Evolutionary conservation across 2,888 invertebrate species (phyloP).

Genomic region (Coleophora deauratella): DNA sequence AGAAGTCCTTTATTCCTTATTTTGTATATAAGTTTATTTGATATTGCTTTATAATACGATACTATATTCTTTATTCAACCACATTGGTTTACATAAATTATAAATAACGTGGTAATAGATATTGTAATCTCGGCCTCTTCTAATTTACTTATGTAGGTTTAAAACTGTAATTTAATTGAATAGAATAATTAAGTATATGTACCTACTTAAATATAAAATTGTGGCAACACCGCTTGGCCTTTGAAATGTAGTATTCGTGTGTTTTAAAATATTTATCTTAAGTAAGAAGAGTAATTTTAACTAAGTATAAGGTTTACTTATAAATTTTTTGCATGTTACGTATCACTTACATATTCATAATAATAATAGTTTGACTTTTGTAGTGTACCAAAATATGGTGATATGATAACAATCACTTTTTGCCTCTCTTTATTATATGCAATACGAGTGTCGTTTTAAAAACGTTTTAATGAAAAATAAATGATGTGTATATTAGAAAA

Average conservation of each 20-base stretch:
- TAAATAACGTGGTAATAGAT: no score
- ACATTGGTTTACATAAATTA: no score
- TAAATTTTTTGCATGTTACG: slow-evolving; percentile 38
- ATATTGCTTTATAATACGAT: slow-evolving; percentile 1
- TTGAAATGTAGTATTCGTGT: slow-evolving; percentile 64
- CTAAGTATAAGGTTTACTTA: slow-evolving; percentile 28
- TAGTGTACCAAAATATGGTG: slow-evolving; percentile 21
- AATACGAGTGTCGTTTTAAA: slow-evolving; percentile 71
- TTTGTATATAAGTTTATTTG: slow-evolving; percentile 15
- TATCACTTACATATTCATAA: slow-evolving; percentile 2
- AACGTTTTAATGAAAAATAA: slow-evolving; percentile 66
- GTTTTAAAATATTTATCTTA: slow-evolving; percentile 42
- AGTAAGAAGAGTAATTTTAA: slow-evolving; percentile 13
- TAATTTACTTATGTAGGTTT: no score
- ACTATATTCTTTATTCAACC: slow-evolving; percentile 9
- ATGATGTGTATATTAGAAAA: slow-evolving; percentile 40
- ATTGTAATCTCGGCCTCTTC: no score
- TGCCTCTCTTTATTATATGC: slow-evolving; percentile 63
- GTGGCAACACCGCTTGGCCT: slow-evolving; percentile 75
- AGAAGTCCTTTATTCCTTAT: slow-evolving; percentile 6
- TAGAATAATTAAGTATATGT: neutral
- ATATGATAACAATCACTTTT: slow-evolving; percentile 56
- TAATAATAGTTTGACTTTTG: slow-evolving; percentile 18
- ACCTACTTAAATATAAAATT: slow-evolving; percentile 22
- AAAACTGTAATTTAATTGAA: neutral